Evolutionary conservation across 2,113 vertebrate genomes (phyloP).

Genomic region (Brachyhypopomus occidentalis): DNA sequence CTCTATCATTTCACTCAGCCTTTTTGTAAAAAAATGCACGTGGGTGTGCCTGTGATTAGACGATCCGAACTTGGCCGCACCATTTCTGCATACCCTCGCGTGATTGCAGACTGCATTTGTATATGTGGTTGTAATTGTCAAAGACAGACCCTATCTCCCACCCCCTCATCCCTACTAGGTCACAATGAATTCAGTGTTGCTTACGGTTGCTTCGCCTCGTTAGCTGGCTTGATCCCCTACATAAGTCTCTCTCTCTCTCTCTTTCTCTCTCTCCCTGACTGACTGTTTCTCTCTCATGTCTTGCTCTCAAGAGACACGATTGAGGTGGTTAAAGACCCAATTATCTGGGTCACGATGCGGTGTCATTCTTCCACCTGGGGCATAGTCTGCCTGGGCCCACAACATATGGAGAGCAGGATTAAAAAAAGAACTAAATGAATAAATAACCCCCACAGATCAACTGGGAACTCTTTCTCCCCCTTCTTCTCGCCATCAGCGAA

Average conservation of each 20-base stretch:
- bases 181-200: conserved; percentile 31
- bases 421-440: background rate
- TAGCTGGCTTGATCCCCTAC: conserved; percentile 5
- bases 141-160: background rate
- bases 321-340: conserved; percentile 50
- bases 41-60: no score
- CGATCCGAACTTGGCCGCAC: no score
- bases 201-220: conserved; percentile 21
- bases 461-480: background rate
- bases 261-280: background rate
- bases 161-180: background rate
- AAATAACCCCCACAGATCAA: conserved; percentile 17
- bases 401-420: conserved; percentile 45
- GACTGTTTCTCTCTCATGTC: background rate
- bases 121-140: no score
- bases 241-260: conserved; percentile 8
- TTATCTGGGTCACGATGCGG: conserved; percentile 51
- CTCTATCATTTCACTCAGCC: no score
- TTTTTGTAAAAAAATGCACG: no score
- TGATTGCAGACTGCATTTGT: no score
- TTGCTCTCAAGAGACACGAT: conserved; percentile 28
- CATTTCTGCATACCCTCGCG: no score
- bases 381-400: conserved; percentile 35
- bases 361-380: conserved; percentile 42
- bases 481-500: background rate